Evolutionary conservation across 2,888 invertebrate genomes (phyloP).

Genomic region (Eulithis prunata): DNA sequence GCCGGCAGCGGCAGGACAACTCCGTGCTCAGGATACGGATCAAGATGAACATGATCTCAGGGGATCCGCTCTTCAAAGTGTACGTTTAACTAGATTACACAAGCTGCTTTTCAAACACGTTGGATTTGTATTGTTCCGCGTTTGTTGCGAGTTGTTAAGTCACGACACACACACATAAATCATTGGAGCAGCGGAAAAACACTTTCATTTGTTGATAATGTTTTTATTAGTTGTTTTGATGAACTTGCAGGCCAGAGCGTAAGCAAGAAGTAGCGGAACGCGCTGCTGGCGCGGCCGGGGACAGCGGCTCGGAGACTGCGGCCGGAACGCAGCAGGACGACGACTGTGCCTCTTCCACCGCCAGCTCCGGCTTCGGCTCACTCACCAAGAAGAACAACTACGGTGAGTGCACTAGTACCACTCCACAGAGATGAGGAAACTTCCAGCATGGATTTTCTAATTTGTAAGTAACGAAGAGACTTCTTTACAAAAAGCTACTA

Average conservation of each 20-base stretch:
- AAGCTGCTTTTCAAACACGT: background rate
- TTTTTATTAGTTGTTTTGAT: too few species aligned
- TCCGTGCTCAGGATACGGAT: constrained; percentile 96
- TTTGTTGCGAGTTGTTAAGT: background rate
- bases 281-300: constrained; percentile 69
- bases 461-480: too few species aligned
- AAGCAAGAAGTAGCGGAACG: constrained; percentile 71
- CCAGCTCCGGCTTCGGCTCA: constrained; percentile 94
- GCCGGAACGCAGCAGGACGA: constrained; percentile 76
- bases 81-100: constrained; percentile 60
- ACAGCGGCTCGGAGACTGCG: constrained; percentile 76
- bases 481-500: too few species aligned
- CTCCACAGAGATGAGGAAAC: background rate
- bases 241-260: constrained; percentile 67
- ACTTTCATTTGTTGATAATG: too few species aligned
- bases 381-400: constrained; percentile 90
- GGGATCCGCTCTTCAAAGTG: constrained; percentile 99
- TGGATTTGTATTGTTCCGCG: background rate
- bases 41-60: constrained; percentile 96
- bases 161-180: background rate
- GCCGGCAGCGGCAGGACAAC: constrained; percentile 95
- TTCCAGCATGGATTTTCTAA: too few species aligned
- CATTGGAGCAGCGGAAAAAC: background rate
- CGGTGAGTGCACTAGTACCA: constrained; percentile 48
- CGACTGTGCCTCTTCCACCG: constrained; percentile 88